Evolutionary conservation across 2,888 invertebrate genomes (phyloP), one percentile per base, ranked within the genome.

Genomic region (Ellobium chinense): DNA sequence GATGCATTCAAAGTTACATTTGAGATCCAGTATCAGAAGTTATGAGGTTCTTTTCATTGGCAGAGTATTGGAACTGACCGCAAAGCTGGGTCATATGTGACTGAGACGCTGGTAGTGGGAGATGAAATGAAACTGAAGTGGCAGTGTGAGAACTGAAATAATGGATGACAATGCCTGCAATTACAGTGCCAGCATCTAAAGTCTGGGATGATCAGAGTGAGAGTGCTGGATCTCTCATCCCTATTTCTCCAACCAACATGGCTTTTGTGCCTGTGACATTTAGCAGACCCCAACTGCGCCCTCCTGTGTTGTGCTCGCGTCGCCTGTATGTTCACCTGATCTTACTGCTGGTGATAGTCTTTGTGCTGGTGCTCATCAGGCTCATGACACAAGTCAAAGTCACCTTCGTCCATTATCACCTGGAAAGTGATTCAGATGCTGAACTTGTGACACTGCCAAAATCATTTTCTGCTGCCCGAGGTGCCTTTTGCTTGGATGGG

Each of bases 401-500:
- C 9, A 85, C 85, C 14, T 88, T 88, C 75, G 85, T 86, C 24
- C 84, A 87, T 37, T 86, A 82, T 60, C 88, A 88, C 77, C 75
- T 83, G 58, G 83, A 82, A 24, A 85, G 86, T 31, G 87, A 88
- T 78, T 84, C 86, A 5, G 87, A 87, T 77, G 85, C 85, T 12
- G 87, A 88, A 62, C 82, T 87, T 9, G 85, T 88, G 7, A 83
- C 86, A 9, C 60, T 88, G 46, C 88, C 88, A 3, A 73, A 81
- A 24, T 74, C 83, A 24, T 87, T 86, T 81, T 82, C 86, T 12
- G 21, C 70, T 18, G 18, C 79, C 1, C 69, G 82, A 56, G 82
- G 83, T 31, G 88, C 88, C 0, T 79, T 72, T 46, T 88, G 88
- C 66, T 63, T 88, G 29, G 88, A 88, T 83, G 88, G 88, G 1